Percentiles rank a stretch among this genome's conserved stretches.
phyloP scores from a whole-genome alignment of 2,113 vertebrate species.

The Heterotilapia buettikoferi region DNA sequence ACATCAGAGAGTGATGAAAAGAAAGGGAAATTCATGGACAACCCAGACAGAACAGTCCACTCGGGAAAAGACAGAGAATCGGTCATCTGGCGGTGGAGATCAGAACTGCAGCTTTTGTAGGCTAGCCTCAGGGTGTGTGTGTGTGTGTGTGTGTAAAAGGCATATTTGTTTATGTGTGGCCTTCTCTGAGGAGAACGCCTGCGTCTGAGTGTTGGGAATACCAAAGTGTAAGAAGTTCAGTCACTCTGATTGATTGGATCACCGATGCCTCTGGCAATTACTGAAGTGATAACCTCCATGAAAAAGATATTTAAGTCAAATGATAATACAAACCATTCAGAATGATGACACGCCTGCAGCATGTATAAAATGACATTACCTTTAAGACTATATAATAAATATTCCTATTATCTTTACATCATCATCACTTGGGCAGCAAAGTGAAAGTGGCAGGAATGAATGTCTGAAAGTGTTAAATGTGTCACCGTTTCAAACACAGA shows the following conservation, averaged over 20 bases:
- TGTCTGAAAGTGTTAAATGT: neutral
- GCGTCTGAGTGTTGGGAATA: slow-evolving; percentile 8
- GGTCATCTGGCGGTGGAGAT: slow-evolving; percentile 63
- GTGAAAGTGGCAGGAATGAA: neutral
- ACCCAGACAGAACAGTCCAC: slow-evolving; percentile 77
- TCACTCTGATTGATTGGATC: slow-evolving; percentile 31
- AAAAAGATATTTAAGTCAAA: slow-evolving; percentile 37
- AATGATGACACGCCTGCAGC: slow-evolving; percentile 13
- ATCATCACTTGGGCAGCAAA: neutral
- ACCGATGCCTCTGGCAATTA: slow-evolving; percentile 30
- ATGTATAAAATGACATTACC: slow-evolving; percentile 24
- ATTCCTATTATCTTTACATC: neutral
- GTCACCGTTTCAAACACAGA: neutral
- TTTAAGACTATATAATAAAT: neutral
- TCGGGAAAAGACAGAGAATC: slow-evolving; percentile 57
- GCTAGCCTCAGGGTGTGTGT: slow-evolving; percentile 31
- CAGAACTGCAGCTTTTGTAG: slow-evolving; percentile 56
- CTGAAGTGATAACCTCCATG: slow-evolving; percentile 3
- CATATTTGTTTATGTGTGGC: slow-evolving; percentile 26
- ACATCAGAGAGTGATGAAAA: slow-evolving; percentile 90
- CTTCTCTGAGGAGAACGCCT: neutral
- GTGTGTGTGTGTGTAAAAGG: neutral
- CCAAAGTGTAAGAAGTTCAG: slow-evolving; percentile 21
- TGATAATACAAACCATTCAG: slow-evolving; percentile 10
- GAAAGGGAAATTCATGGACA: slow-evolving; percentile 87